These are phyloP conservation scores for Eristalinus sepulchralis DNA, from an alignment of 2,888 invertebrate genomes.

Conservation along the genomic window DNA sequence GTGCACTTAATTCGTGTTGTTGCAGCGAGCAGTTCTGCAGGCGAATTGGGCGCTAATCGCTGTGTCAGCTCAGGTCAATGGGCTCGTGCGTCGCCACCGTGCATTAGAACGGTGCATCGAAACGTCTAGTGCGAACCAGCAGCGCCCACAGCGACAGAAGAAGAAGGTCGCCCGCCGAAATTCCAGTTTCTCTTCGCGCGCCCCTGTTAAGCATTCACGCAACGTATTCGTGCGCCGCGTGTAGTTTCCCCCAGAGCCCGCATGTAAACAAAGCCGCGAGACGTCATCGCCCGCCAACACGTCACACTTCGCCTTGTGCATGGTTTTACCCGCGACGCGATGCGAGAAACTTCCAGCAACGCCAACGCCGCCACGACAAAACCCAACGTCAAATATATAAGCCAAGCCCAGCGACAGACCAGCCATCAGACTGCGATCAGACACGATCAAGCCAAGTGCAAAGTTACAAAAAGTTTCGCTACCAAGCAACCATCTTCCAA, in stretches of 20 bases:
- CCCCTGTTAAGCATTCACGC: slow-evolving; percentile 8
- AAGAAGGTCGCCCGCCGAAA: slow-evolving; percentile 31
- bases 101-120: slow-evolving; percentile 7
- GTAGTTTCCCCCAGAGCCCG: slow-evolving; percentile 51
- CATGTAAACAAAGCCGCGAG: slow-evolving; percentile 28
- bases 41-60: slow-evolving; percentile 40
- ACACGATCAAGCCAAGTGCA: slow-evolving; percentile 68
- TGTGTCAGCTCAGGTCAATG: slow-evolving; percentile 61
- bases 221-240: slow-evolving; percentile 5
- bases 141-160: not conserved
- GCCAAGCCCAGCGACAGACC: slow-evolving; percentile 37
- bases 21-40: slow-evolving; percentile 48
- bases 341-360: slow-evolving; percentile 52
- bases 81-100: slow-evolving; percentile 25
- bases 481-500: not conserved
- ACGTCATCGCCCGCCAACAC: slow-evolving; percentile 19
- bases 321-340: slow-evolving; percentile 53
- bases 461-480: slow-evolving; percentile 5
- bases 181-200: slow-evolving; percentile 12
- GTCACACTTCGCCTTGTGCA: slow-evolving; percentile 33
- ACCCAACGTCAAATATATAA: slow-evolving; percentile 55
- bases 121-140: not conserved
- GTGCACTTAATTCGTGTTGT: slow-evolving; percentile 46
- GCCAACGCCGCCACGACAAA: slow-evolving; percentile 2
- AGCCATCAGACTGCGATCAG: slow-evolving; percentile 66